Evolutionary conservation across 1,140 invertebrate species (phyloP).

Genomic region (Acromyrmex heyeri): DNA sequence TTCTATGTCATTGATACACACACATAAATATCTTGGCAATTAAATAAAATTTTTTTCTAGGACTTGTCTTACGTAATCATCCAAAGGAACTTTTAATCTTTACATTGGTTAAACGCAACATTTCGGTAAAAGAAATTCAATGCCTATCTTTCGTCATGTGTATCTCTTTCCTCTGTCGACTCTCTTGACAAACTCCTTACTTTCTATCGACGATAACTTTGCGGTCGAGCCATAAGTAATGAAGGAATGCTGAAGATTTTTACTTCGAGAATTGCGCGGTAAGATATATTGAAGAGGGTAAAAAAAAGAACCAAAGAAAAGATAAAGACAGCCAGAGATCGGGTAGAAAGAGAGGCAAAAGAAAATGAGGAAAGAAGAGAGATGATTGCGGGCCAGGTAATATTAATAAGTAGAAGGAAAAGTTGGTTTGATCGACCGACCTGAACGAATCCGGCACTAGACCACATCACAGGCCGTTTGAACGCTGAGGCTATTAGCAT

Average conservation of each 20-base stretch:
- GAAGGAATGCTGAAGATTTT: slow-evolving; percentile 74
- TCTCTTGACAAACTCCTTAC: slow-evolving; percentile 55
- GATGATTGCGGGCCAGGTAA: slow-evolving; percentile 74
- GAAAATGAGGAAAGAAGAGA: slow-evolving; percentile 62
- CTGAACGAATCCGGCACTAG: slow-evolving; percentile 80
- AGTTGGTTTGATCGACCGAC: slow-evolving; percentile 83
- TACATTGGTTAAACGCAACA: slow-evolving; percentile 9
- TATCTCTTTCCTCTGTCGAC: neutral
- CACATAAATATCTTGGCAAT: neutral
- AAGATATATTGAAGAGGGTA: slow-evolving; percentile 63
- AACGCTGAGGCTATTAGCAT: slow-evolving; percentile 86
- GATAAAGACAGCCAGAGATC: slow-evolving; percentile 71
- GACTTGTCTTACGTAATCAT: too few species aligned
- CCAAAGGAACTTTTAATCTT: neutral
- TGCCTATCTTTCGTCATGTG: neutral
- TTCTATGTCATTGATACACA: too few species aligned
- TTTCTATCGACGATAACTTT: slow-evolving; percentile 41
- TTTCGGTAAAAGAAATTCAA: slow-evolving; percentile 32
- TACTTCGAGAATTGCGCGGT: slow-evolving; percentile 61
- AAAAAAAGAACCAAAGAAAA: slow-evolving; percentile 58
- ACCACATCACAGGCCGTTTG: slow-evolving; percentile 85
- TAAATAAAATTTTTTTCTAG: neutral
- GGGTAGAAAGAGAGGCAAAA: slow-evolving; percentile 28
- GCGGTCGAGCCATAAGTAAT: slow-evolving; percentile 65
- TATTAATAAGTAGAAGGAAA: slow-evolving; percentile 81